A percentile compares a stretch with the other conserved stretches of the same genome.
These are phyloP conservation scores for Phacellophora camtschatica DNA, from an alignment of 30 jellyfish, hydroid and myxozoan genomes.

Conservation along the genomic window DNA sequence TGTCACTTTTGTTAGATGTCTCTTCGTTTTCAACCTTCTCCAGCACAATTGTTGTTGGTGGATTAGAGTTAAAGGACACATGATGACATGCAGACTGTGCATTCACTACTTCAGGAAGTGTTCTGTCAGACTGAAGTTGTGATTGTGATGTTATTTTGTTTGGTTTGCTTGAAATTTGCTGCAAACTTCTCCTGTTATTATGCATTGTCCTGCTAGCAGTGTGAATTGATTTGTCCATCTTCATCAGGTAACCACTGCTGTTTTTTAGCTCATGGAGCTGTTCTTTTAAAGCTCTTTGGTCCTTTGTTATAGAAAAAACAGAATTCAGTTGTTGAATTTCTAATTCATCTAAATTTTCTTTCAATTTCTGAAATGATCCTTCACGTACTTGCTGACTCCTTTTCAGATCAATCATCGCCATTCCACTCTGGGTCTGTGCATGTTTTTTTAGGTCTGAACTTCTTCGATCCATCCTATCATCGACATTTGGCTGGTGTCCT, in stretches of 20 bases:
- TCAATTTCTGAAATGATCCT: conserved; percentile 10
- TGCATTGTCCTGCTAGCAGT: no score
- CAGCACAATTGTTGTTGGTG: no score
- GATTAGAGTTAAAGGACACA: no score
- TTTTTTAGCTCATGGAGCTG: conserved; percentile 19
- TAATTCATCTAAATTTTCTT: background rate
- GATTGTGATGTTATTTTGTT: no score
- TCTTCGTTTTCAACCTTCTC: no score
- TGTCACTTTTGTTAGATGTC: background rate
- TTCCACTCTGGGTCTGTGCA: background rate
- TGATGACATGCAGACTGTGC: no score
- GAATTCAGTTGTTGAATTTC: conserved; percentile 56
- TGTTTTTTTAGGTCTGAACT: background rate
- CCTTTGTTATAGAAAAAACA: conserved; percentile 17
- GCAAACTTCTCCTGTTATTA: no score
- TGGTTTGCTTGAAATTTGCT: no score
- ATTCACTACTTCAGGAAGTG: no score
- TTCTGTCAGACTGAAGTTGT: no score
- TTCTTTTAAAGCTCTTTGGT: conserved; percentile 32
- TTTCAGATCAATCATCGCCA: conserved; percentile 47
- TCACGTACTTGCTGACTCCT: conserved; percentile 33
- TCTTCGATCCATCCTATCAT: background rate
- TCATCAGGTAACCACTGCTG: conserved; percentile 37
- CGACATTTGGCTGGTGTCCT: background rate
- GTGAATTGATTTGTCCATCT: background rate